Conservation (phyloP, 1,140 invertebrate genomes). For the Orchestia grillus region DNA sequence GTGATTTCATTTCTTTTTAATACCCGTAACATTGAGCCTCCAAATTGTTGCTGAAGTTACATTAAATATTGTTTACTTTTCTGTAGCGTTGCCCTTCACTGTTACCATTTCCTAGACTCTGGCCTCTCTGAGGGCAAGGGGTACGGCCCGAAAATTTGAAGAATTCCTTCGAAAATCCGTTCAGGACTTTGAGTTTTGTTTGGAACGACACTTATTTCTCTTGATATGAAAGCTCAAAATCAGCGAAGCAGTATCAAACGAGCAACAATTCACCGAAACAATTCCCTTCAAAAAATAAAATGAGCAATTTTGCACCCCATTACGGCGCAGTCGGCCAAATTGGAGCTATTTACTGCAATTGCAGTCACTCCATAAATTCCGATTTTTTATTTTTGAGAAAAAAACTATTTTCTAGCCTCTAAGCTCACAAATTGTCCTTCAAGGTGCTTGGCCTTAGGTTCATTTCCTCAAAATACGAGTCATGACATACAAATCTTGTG, state of each 20-base stretch:
- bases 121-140: background rate
- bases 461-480: background rate
- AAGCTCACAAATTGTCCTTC: background rate
- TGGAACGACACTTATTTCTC: background rate
- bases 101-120: background rate
- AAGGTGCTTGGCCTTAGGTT: background rate
- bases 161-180: background rate
- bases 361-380: background rate
- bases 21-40: background rate
- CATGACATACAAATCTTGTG: background rate
- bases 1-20: no score
- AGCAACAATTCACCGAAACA: background rate
- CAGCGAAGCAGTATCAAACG: background rate
- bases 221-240: background rate
- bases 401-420: background rate
- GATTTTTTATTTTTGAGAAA: background rate
- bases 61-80: background rate
- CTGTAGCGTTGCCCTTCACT: background rate
- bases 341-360: background rate
- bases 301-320: background rate
- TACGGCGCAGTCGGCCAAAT: background rate
- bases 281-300: background rate
- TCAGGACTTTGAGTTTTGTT: background rate
- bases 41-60: background rate
- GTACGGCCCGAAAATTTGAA: background rate